Evolutionary conservation across 2,888 invertebrate species (phyloP), one percentile per base, ranked within the genome.

Genomic region (Cephus pulcher): DNA sequence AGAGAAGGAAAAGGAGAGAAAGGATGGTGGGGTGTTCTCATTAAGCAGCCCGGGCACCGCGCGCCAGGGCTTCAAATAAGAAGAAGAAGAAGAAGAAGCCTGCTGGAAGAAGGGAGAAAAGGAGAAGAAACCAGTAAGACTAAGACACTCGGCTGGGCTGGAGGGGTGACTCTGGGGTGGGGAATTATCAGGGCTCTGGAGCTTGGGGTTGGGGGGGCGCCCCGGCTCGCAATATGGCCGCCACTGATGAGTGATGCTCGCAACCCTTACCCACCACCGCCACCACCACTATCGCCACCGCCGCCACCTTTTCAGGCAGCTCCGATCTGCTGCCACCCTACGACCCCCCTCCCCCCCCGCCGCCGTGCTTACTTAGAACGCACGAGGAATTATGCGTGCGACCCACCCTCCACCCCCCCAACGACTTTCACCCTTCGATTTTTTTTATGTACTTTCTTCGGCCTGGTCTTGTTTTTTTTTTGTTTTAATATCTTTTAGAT

Each of bases 21-120:
- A 82, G 84, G 84, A 87, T 85, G 89, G 86, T 86, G 90, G 89
- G 86, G 90, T 56, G 90, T 90, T 91, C 91, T 91, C 91, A 91
- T 91, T 91, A 91, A 91, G 91, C 90, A 91, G 90, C 90, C 91
- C 90, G 89, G 90, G 91, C 89, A 89, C 86, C 89, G 87, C 81
- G 84, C 87, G 87, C 86, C 80, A 34, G 74, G 75, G 75, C 75
- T 87, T 88, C 85, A 86, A 88, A 89, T 89, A 89, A 90, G 89
- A 88, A 89, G 87, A 87, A 88, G 87, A 86, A 86, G 86, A 76
- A 76, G 81, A 80, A 79, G 82, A 79, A 82, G 82, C 70, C 71
- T 37, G 75, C 75, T 34, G 82, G 86, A 89, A 82, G 77, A 80
- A 84, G 87, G 81, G 82, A 86, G 87, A 86, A 87, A 88, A 87